phyloP scores from a whole-genome alignment of 2,113 vertebrate species.

The Silurus asotus region DNA sequence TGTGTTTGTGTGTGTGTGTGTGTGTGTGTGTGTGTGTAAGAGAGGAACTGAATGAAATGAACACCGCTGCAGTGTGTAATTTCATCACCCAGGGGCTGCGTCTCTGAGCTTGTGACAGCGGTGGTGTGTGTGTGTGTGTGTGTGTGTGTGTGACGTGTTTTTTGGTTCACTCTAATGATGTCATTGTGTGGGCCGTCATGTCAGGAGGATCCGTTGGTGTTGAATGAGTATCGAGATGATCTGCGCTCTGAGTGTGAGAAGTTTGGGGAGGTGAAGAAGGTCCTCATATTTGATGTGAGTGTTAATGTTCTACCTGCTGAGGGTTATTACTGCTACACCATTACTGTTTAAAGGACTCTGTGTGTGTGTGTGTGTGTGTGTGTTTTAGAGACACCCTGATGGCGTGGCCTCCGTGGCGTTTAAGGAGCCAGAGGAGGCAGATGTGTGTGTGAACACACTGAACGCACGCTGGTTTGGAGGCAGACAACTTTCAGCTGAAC shows the following conservation, averaged over 20 bases:
- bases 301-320: neutral
- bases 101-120: too few species aligned
- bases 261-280: conserved; percentile 93
- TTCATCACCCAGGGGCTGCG: too few species aligned
- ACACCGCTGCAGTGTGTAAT: too few species aligned
- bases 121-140: neutral
- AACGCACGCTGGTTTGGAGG: conserved; percentile 96
- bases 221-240: conserved; percentile 96
- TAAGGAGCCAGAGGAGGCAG: conserved; percentile 84
- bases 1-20: too few species aligned
- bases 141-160: neutral
- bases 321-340: neutral
- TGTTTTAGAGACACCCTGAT: conserved; percentile 87
- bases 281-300: conserved; percentile 97
- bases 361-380: neutral
- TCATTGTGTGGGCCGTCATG: conserved; percentile 25
- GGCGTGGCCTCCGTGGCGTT: conserved; percentile 94
- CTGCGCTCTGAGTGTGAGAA: conserved; percentile 92
- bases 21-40: too few species aligned
- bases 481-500: conserved; percentile 81
- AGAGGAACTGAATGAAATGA: neutral
- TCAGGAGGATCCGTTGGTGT: conserved; percentile 92
- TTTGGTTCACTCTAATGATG: neutral
- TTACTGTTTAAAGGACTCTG: conserved; percentile 34
- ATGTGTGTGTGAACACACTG: conserved; percentile 81